Evolutionary conservation across 2,797 vertebrate species (phyloP).

Genomic region (Luscinia megarhynchos): DNA sequence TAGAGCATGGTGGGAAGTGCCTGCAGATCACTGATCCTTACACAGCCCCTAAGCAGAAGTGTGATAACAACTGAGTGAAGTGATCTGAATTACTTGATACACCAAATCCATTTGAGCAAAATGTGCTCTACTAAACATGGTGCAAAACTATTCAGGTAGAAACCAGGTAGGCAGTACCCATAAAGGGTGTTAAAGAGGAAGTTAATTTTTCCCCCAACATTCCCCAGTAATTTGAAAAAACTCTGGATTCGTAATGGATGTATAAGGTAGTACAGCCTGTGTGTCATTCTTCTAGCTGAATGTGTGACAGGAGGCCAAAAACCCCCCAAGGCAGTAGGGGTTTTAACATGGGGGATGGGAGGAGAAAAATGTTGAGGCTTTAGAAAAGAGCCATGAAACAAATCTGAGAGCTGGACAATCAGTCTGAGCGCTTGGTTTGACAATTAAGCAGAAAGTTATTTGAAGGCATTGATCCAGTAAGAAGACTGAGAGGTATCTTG

Average conservation of each 20-base stretch:
- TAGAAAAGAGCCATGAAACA: not conserved
- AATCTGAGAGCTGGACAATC: not conserved
- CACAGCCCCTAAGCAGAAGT: not conserved
- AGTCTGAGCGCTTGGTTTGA: not conserved
- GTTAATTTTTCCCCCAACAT: rapidly evolving
- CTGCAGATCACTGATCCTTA: not conserved
- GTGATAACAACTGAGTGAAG: not conserved
- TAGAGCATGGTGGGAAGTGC: not conserved
- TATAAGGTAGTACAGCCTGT: not conserved
- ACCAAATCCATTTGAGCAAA: not conserved
- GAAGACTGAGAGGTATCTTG: not conserved
- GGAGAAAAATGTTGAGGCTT: not conserved
- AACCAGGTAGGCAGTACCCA: not conserved
- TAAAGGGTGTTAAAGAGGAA: not conserved
- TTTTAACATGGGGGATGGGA: not conserved
- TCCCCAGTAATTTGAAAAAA: not conserved
- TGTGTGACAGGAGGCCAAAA: not conserved
- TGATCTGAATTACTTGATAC: not conserved
- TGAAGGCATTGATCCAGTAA: not conserved
- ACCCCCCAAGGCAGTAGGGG: rapidly evolving
- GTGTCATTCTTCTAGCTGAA: not conserved
- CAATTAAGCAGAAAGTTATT: not conserved
- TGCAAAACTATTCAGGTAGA: not conserved
- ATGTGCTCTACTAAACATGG: not conserved
- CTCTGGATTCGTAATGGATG: not conserved